These are phyloP conservation scores for Meteorus sp. DNA, from an alignment of 1,140 invertebrate species.

Conservation along the genomic window DNA sequence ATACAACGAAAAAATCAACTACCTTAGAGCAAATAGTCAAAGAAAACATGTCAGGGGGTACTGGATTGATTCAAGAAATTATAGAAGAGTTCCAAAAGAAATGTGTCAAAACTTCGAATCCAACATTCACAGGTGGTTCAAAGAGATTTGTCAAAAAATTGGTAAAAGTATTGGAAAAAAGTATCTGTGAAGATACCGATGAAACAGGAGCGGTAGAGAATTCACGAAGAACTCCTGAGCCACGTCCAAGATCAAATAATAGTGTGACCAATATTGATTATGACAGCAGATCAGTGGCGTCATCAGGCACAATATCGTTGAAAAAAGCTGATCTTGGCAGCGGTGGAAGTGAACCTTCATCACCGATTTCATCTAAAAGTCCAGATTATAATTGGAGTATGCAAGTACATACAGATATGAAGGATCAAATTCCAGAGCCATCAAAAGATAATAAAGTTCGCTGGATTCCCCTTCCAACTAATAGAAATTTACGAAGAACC, in stretches of 20 bases:
- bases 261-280: too few species aligned
- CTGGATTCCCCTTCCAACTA: constrained; percentile 35
- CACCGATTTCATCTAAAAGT: neutral
- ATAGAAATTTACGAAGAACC: constrained; percentile 27
- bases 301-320: constrained; percentile 12
- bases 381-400: constrained; percentile 13
- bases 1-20: neutral
- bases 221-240: too few species aligned
- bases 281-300: constrained; percentile 16
- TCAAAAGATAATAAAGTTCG: constrained; percentile 29
- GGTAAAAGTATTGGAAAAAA: constrained; percentile 26
- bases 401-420: neutral
- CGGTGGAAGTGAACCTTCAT: constrained; percentile 6
- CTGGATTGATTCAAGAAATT: constrained; percentile 18
- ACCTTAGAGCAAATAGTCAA: constrained; percentile 15
- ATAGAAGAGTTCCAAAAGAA: constrained; percentile 28
- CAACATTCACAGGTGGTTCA: neutral
- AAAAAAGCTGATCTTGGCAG: constrained; percentile 25
- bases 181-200: neutral
- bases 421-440: neutral
- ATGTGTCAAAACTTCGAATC: neutral
- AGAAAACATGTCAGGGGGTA: neutral
- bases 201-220: neutral
- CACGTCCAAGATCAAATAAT: too few species aligned
- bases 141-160: constrained; percentile 28